A percentile compares a stretch with the other conserved stretches of the same genome.
These are phyloP conservation scores for Sarotherodon lohbergeri DNA, from an alignment of 2,113 vertebrate species.

Conservation along the genomic window DNA sequence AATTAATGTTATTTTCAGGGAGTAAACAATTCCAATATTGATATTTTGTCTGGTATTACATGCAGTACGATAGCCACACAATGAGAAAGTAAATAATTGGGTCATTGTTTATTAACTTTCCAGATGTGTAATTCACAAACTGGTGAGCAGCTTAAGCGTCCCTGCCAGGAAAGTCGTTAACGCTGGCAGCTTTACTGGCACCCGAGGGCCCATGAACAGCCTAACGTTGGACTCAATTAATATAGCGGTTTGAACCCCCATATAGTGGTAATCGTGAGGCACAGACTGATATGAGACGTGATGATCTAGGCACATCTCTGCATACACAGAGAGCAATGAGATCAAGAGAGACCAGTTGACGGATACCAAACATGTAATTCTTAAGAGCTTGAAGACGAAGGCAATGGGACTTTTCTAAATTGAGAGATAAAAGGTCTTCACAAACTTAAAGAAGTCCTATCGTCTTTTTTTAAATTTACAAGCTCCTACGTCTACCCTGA, in stretches of 20 bases:
- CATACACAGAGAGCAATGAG: rapidly evolving
- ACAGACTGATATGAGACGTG: not conserved
- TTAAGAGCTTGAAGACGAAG: not conserved
- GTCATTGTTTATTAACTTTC: not conserved
- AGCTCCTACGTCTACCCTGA: rapidly evolving
- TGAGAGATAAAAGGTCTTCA: not conserved
- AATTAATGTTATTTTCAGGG: not conserved
- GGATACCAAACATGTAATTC: not conserved
- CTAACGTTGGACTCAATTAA: not conserved
- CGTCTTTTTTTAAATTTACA: not conserved
- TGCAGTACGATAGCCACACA: not conserved
- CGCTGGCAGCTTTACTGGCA: not conserved
- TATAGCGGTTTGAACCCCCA: not conserved
- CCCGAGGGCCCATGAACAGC: not conserved
- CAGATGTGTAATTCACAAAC: not conserved
- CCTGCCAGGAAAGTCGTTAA: not conserved
- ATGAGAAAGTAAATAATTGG: not conserved
- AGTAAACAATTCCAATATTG: not conserved
- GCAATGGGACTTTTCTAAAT: not conserved
- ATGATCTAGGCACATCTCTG: not conserved
- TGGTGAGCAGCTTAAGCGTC: not conserved
- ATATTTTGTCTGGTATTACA: not conserved
- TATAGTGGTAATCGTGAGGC: rapidly evolving
- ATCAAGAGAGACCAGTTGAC: not conserved
- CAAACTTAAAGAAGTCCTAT: not conserved